Evolutionary conservation across 2,888 invertebrate genomes (phyloP).

Genomic region (Mythimna impura): DNA sequence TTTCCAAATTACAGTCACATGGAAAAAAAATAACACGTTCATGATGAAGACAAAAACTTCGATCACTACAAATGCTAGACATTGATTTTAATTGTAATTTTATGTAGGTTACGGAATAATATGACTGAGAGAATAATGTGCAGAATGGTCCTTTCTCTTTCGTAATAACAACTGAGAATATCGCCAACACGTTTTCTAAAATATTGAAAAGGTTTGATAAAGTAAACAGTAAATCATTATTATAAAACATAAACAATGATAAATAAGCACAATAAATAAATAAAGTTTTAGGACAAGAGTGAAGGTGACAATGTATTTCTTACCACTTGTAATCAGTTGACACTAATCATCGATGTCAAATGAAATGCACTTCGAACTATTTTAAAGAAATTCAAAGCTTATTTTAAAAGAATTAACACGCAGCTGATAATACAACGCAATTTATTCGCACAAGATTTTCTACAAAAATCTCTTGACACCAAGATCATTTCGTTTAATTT

Average conservation of each 20-base stretch:
- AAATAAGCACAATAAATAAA: constrained; percentile 67
- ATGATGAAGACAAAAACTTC: background rate
- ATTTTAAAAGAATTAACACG: constrained; percentile 45
- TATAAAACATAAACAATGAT: constrained; percentile 66
- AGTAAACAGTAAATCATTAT: constrained; percentile 37
- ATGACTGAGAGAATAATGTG: constrained; percentile 63
- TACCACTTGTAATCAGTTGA: constrained; percentile 72
- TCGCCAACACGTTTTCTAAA: constrained; percentile 26
- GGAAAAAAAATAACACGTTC: background rate
- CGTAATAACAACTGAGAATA: constrained; percentile 52
- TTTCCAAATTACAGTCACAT: constrained; percentile 5
- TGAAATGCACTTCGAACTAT: constrained; percentile 51
- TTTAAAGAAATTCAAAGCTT: constrained; percentile 47
- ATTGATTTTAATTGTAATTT: constrained; percentile 60
- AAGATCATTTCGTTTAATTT: constrained; percentile 40
- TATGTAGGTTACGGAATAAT: constrained; percentile 77
- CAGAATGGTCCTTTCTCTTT: constrained; percentile 81
- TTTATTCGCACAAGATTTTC: constrained; percentile 64
- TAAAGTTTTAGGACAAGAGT: constrained; percentile 73
- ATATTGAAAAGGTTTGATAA: constrained; percentile 14
- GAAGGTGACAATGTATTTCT: constrained; percentile 78
- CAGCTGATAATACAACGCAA: constrained; percentile 63
- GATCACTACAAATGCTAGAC: constrained; percentile 30
- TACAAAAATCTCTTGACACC: constrained; percentile 63
- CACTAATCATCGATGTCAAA: constrained; percentile 71